Evolutionary conservation across 2,888 invertebrate genomes (phyloP), one percentile per base, ranked within the genome.

Genomic region (Trissoscelio sp.): DNA sequence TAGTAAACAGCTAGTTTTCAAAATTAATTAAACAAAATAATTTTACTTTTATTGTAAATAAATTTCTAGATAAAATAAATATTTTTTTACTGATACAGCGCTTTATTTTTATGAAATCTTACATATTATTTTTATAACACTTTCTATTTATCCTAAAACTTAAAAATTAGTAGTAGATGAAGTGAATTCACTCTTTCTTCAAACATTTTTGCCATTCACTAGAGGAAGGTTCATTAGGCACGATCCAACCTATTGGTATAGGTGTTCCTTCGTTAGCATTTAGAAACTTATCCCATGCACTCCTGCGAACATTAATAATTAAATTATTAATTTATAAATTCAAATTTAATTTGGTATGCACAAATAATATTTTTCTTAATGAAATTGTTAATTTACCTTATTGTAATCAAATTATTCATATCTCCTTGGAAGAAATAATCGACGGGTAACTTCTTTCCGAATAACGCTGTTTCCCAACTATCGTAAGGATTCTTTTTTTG

Each of bases 241-340:
- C 87, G 16, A 96, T 93, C 96, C 96, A 96, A 0, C 95, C 95
- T 31, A 94, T 86, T 6, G 96, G 96, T 83, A 96, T 92, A 16
- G 93, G 88, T 2, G 94, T 93, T 3, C 95, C 94, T 69, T 92
- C 91, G 4, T 86, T 88, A 72, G 92, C 91, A 22, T 90, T 91
- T 11, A 92, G 86, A 83, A 89, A 93, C 73, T 88, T 89, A 85
- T 93, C 93, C 93, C 93, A 93, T n/a, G 91, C 90, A 83, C 87
- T 86, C 85, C 93, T 93, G 84, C 11, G 91, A 89, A 62, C 16
- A 5, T 28, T 6, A 28, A 28, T 6, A 28, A 28, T 28, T 5
- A 5, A 28, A 6, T 6, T 28, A 28, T 28, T 28, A 28, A 6
- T 28, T 28, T 3, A 5, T 28, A 37, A 39, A 39, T 7, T 24